phyloP scores from a whole-genome alignment of 2,113 vertebrate genomes.

The Castor canadensis region DNA sequence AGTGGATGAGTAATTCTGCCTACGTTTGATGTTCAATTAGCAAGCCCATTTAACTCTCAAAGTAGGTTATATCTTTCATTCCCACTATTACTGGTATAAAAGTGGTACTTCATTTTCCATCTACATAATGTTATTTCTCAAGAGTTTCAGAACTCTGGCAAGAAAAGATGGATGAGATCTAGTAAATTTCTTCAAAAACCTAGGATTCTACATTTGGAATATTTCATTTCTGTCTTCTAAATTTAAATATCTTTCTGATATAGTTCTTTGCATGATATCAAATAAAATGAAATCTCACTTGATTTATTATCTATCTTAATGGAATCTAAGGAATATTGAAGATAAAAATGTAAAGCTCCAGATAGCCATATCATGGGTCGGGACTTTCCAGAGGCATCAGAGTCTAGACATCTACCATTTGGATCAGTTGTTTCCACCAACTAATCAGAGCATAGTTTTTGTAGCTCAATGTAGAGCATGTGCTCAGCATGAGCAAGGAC shows the following conservation, averaged over 20 bases:
- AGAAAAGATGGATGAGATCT: background rate
- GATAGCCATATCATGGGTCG: background rate
- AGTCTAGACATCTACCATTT: slow-evolving; percentile 18
- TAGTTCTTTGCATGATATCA: slow-evolving; percentile 19
- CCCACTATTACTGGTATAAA: background rate
- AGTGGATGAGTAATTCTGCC: background rate
- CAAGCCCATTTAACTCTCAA: background rate
- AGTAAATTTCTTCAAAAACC: background rate
- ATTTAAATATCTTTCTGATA: slow-evolving; percentile 36
- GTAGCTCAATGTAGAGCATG: background rate
- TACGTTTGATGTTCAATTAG: background rate
- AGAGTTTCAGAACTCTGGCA: background rate
- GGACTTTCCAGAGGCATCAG: slow-evolving; percentile 10
- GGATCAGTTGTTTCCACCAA: background rate
- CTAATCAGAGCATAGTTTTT: background rate
- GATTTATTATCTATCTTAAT: slow-evolving; percentile 49
- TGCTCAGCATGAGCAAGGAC: background rate
- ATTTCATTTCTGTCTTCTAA: background rate
- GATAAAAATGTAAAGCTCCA: background rate
- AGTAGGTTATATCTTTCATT: background rate
- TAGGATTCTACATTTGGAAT: background rate
- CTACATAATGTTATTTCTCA: background rate
- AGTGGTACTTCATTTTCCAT: background rate
- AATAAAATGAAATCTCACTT: slow-evolving; percentile 32
- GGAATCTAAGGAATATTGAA: slow-evolving; percentile 23